Evolutionary conservation across 1,140 invertebrate genomes (phyloP), one percentile per base, ranked within the genome.

Genomic region (Sycophaga agraensis): DNA sequence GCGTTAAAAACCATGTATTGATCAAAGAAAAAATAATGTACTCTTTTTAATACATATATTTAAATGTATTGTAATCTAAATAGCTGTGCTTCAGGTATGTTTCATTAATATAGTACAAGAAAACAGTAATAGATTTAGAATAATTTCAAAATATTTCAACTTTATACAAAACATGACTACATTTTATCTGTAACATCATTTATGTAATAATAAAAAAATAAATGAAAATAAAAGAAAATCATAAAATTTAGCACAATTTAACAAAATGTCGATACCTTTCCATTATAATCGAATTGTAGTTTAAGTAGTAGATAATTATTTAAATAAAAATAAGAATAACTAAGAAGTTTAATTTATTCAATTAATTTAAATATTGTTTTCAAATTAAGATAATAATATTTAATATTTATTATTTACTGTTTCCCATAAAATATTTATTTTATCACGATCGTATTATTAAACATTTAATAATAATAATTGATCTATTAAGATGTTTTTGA

Each of bases 121-220:
- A 35, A 0, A 7, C 40, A 46, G 34, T 26, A 46, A 58, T 39
- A 49, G 24, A 21, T 39, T 26, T 57, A 48, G 34, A 21, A 21
- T 35, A 57, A 48, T 16, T 45, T 34, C 24, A 31, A 21, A 53
- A 31, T 42, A 14, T 8, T 34, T 40, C 22, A n/a, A 40, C 22
- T 53, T 45, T 43, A 59, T 51, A 59, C 39, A 35, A 26, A 40
- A 14, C 45, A 39, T 16, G 37, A 28, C 35, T 7, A 51, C 39
- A 46, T 60, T 60, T 40, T 60, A 43, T 12, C 16, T 16, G 16
- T 46, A n/a, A n/a, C n/a, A n/a, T n/a, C 12, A 37, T 35, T 46
- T 46, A 46, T 54, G 50, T 54, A 60, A 45, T 53, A 60, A 37
- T 28, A 59, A 51, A 16, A 7, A 60, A 51, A 43, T n/a, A 53